Evolutionary conservation across 2,113 vertebrate genomes (phyloP), one percentile per base, ranked within the genome.

Genomic region (Panurus biarmicus): DNA sequence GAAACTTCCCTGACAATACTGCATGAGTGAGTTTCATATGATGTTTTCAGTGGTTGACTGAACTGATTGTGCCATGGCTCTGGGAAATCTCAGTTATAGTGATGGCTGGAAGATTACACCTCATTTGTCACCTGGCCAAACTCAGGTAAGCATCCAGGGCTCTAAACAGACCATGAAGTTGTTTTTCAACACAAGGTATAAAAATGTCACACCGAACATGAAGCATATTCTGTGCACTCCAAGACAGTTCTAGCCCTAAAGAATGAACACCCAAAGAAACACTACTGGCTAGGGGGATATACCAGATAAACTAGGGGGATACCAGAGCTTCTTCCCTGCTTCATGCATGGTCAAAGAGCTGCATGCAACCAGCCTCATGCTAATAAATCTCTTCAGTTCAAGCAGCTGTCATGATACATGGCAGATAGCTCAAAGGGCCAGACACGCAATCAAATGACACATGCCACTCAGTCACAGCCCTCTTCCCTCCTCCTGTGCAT

Each of bases 381-480:
- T 79, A 90, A 60, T 62, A 93, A 45, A 82, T 66, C 42, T 86
- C 53, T 56, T 38, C 47, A 69, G 13, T 70, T 88, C 57, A 57
- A 90, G 79, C 54, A 90, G 81, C n/a, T 74, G 47, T 57, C 33
- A 42, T 44, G 35, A 87, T 45, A 60, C 24, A 21, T 45, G 40
- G 65, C 79, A 85, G 24, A 57, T 72, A 82, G 57, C 42, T 72
- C 3, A 24, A 90, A 94, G n/a, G 61, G 74, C 26, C 50, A 87
- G 38, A 93, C 25, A 57, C 15, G n/a, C 69, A 78, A 65, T 36
- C 75, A 92, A 79, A 86, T 79, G 74, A 87, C 76, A 92, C 53
- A 85, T 56, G 47, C 44, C n/a, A 76, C 31, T 53, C 72, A 79
- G 35, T 48, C 76, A 54, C 28, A 92, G 65, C 33, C 82, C 42